Evolutionary conservation across 2,888 invertebrate species (phyloP), one percentile per base, ranked within the genome.

Genomic region (Apamea sordens): DNA sequence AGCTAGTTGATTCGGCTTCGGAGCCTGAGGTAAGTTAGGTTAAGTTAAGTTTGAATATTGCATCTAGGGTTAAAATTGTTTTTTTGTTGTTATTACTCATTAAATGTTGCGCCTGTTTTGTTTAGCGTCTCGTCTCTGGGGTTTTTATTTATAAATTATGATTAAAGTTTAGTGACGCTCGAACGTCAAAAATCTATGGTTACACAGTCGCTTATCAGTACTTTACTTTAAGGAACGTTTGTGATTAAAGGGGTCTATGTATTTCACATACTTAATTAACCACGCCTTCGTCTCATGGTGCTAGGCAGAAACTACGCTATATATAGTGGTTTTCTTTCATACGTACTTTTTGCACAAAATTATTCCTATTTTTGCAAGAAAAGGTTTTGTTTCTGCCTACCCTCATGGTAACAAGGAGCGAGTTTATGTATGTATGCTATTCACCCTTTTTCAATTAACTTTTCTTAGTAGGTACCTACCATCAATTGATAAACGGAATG

Each of bases 1-100:
- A 59, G 75, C 65, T 63, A 59, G 53, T 83, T 70, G 28, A 56
- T 68, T 76, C 6, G 72, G 41, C 63, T 71, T 69, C 28, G 28
- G n/a, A 73, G 50, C 8, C 70, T 68, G 41, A 84, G 67, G 41
- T 32, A 21, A 44, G 44, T 56, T 65, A 13, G 3, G 2, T 77
- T 64, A 13, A 11, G 11, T 67, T 24, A 36, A 8, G n/a, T 21
- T 28, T 21, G 10, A 50, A 10, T 47, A 5, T 18, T 64, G 10
- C 6, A 36, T 24, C 24, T 32, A 8, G 70, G 3, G 24, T 32
- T 50, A 32, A 32, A 32, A 32, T 69, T 15, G 7, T 4, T 63
- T 63, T 36, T 28, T 28, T 61, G 6, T 28, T n/a, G 15, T 28
- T 28, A 59, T 28, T 28, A 61, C 28, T 61, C 15, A 6, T 5